These are phyloP conservation scores for Vidua macroura DNA, from an alignment of 2,113 vertebrate species.

Conservation along the genomic window DNA sequence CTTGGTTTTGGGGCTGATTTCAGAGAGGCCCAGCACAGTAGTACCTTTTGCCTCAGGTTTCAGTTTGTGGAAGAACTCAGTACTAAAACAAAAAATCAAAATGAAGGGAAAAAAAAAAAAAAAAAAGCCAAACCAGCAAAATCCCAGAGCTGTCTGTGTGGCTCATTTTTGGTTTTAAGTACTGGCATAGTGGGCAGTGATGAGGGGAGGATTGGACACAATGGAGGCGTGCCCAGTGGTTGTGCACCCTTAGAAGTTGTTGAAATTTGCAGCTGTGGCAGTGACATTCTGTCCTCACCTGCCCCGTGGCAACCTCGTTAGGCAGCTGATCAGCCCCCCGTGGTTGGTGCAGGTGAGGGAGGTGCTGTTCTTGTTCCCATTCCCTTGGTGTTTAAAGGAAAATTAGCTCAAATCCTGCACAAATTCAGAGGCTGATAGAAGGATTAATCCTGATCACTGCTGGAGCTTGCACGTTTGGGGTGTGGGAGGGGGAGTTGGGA, in stretches of 20 bases:
- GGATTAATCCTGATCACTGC: neutral
- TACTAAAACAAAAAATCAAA: neutral
- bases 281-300: neutral
- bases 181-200: neutral
- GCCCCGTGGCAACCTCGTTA: neutral
- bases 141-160: neutral
- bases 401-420: neutral
- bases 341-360: neutral
- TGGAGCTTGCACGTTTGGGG: neutral
- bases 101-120: accelerated
- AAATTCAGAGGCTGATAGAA: neutral
- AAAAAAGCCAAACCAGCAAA: neutral
- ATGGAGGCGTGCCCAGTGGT: no score
- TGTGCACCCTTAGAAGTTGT: neutral
- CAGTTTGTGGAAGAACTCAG: neutral
- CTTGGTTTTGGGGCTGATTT: neutral
- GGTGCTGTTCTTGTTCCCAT: neutral
- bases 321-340: neutral
- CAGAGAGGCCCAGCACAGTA: neutral
- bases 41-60: neutral
- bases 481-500: neutral
- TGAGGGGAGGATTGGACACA: neutral
- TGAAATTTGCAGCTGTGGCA: neutral
- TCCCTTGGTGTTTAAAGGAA: neutral
- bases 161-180: neutral